Base-by-base conservation (phyloP, 1,140 invertebrate genomes). In the Achroia grisella region DNA sequence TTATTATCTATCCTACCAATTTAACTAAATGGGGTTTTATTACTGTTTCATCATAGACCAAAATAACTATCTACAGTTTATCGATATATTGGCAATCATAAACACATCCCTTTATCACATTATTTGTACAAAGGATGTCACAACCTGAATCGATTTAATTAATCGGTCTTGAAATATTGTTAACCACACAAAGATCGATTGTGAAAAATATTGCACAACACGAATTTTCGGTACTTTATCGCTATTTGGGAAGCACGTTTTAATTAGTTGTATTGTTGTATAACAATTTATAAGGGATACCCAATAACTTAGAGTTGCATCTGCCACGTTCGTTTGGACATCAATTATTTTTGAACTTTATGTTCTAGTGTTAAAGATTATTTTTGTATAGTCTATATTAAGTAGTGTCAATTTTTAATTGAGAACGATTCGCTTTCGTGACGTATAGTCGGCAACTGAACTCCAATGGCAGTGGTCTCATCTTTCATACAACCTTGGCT, bases 391-490 rank as follows among this genome's bases (percentile, higher is more conserved):
- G 11, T 35, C 40, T 71, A 61, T 56, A 52, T 64, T 46, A 62
- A 59, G 57, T 52, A 83, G 79, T 74, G 70, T 81, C 77, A 74
- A 81, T 78, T 83, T 80, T 78, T 79, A 69, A 71, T 81, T 74
- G 58, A 62, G 67, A 78, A 77, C 64, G 64, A 66, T 74, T 71
- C 59, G 55, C 65, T 77, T 79, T 74, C 67, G 63, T 71, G 76
- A 71, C 70, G 61, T n/a, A 4, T 11, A 67, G 62, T 68, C 59
- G 62, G 59, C 62, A 55, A 52, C 52, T 62, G 61, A 59, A 49
- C 56, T 55, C 66, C 63, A 75, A 61, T 46, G 53, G 61, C 75
- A 68, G 62, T 66, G 52, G 53, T 71, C 53, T 83, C 75, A 71
- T 70, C 71, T 83, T 79, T 66, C 72, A 59, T 54, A 46, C 59